Conservation (phyloP, 1,140 invertebrate species). For the Lycorma delicatula region DNA sequence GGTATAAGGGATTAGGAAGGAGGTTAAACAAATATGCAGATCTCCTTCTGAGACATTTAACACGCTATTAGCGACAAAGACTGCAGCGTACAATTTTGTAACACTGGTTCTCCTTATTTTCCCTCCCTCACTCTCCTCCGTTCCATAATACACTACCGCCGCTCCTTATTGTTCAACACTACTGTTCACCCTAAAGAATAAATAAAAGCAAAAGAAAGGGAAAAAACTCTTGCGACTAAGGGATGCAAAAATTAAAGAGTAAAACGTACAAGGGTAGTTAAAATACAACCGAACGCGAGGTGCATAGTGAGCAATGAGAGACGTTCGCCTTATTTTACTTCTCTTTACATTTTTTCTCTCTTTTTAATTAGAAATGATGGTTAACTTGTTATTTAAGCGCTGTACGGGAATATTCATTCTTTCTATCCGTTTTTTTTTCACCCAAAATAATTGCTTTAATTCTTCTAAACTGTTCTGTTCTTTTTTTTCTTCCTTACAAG, state of each 20-base stretch:
- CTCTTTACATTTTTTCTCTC: not conserved
- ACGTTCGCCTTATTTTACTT: not conserved
- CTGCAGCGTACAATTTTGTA: not conserved
- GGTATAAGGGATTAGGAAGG: not conserved
- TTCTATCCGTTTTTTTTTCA: no score
- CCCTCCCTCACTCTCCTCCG: no score
- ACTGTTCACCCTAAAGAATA: no score
- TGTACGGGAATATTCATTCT: no score
- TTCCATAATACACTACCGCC: no score
- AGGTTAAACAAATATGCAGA: not conserved
- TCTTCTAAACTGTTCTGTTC: no score
- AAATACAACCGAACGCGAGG: not conserved
- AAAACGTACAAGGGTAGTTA: not conserved
- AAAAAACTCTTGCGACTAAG: not conserved
- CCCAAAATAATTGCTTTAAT: not conserved
- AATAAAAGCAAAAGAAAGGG: no score
- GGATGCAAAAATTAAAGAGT: not conserved
- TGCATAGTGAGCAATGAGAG: not conserved
- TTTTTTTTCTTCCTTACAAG: no score
- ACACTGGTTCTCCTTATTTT: slow-evolving; percentile 1
- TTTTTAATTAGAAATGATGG: slow-evolving; percentile 2
- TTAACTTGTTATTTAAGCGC: no score
- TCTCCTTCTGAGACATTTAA: slow-evolving; percentile 7
- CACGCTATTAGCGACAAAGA: slow-evolving; percentile 1
- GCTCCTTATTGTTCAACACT: no score